Evolutionary conservation across 2,113 vertebrate genomes (phyloP).

Genomic region (Lepisosteus oculatus): DNA sequence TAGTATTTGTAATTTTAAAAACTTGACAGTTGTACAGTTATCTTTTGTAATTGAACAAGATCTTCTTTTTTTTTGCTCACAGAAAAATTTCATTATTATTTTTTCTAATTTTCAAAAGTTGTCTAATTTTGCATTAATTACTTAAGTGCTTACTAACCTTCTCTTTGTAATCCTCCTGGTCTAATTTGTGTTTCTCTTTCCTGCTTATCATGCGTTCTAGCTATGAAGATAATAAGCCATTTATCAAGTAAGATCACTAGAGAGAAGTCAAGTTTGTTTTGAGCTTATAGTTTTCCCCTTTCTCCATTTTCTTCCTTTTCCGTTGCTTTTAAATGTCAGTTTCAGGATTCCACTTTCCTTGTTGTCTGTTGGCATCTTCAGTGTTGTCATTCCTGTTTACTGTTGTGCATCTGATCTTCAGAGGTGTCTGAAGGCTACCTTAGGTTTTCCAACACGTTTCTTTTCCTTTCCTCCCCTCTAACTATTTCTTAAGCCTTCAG

Average conservation of each 20-base stretch:
- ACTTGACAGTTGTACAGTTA: background rate
- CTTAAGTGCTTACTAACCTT: slow-evolving; percentile 80
- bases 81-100: slow-evolving; percentile 27
- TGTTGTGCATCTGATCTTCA: slow-evolving; percentile 35
- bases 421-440: slow-evolving; percentile 53
- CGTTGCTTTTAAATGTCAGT: slow-evolving; percentile 9
- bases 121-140: slow-evolving; percentile 66
- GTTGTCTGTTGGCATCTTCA: slow-evolving; percentile 35
- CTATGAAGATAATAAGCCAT: slow-evolving; percentile 99
- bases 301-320: slow-evolving; percentile 25
- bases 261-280: slow-evolving; percentile 81
- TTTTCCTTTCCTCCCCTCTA: slow-evolving; percentile 36
- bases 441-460: slow-evolving; percentile 51
- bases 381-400: slow-evolving; percentile 40
- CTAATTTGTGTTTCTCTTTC: slow-evolving; percentile 95
- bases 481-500: slow-evolving; percentile 42
- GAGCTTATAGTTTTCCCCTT: slow-evolving; percentile 52
- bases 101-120: slow-evolving; percentile 40
- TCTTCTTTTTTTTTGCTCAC: too few species aligned
- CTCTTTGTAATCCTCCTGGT: slow-evolving; percentile 81
- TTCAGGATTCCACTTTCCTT: slow-evolving; percentile 45
- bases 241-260: slow-evolving; percentile 99
- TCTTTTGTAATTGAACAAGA: background rate
- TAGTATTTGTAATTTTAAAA: background rate
- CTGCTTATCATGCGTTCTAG: slow-evolving; percentile 98